Evolutionary conservation across 2,888 invertebrate species (phyloP).

Genomic region (Lasius platythorax): DNA sequence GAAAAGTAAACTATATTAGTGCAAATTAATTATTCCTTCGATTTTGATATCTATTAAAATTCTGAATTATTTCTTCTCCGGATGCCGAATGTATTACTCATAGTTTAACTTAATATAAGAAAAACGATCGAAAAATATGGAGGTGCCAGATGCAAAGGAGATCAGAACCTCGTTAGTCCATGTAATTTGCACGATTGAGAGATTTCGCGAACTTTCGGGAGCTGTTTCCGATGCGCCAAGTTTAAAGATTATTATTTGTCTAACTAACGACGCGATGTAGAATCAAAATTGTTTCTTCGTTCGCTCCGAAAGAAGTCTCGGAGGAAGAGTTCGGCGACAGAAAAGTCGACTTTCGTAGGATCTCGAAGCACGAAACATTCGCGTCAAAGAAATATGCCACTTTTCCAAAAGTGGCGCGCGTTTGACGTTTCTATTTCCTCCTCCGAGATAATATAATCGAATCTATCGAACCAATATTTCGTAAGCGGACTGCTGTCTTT

Average conservation of each 20-base stretch:
- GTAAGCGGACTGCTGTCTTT: background rate
- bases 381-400: background rate
- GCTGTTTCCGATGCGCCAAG: background rate
- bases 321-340: background rate
- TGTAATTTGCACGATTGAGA: background rate
- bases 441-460: background rate
- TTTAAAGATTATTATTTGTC: background rate
- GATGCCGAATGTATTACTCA: background rate
- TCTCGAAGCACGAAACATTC: background rate
- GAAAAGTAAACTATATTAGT: background rate
- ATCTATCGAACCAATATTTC: background rate
- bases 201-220: background rate
- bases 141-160: background rate
- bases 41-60: background rate
- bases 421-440: conserved; percentile 29
- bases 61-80: background rate
- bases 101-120: background rate
- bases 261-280: background rate
- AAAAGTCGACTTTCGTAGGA: background rate
- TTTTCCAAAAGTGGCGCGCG: background rate
- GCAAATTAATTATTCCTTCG: background rate
- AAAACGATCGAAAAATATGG: background rate
- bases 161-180: background rate
- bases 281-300: background rate
- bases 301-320: background rate